Percentiles rank a stretch among this genome's conserved stretches.
Evolutionary conservation across 2,888 invertebrate species (phyloP).

Genomic region (Alentia gelatinosa): DNA sequence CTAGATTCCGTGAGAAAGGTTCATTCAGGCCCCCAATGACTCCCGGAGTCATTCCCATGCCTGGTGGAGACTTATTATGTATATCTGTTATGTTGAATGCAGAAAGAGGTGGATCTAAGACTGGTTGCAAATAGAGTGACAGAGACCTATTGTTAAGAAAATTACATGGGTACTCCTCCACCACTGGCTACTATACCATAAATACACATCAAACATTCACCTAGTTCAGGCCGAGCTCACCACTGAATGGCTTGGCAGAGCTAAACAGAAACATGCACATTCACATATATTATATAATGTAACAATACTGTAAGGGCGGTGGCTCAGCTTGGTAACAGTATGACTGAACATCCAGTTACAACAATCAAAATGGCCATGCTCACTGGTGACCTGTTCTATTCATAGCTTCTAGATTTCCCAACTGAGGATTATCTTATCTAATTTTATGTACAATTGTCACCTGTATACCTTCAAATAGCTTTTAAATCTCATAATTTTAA

Average conservation of each 20-base stretch:
- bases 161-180: neutral
- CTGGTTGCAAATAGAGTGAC: neutral
- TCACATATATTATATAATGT: slow-evolving; percentile 17
- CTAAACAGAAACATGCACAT: slow-evolving; percentile 37
- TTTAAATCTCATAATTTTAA: too few species aligned
- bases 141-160: neutral
- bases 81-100: too few species aligned
- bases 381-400: neutral
- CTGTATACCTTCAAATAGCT: too few species aligned
- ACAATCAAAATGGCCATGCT: neutral
- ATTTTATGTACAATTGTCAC: too few species aligned
- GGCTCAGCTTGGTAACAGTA: neutral
- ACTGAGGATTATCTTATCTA: too few species aligned
- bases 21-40: too few species aligned
- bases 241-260: neutral
- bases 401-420: too few species aligned
- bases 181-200: neutral
- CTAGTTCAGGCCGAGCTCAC: neutral
- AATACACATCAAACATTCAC: slow-evolving; percentile 15
- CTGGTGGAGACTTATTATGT: too few species aligned
- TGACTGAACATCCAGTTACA: neutral
- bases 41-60: too few species aligned
- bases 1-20: too few species aligned
- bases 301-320: slow-evolving; percentile 21
- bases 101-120: too few species aligned